Evolutionary conservation across 2,888 invertebrate genomes (phyloP).

Genomic region (Ischnus inquisitorius): DNA sequence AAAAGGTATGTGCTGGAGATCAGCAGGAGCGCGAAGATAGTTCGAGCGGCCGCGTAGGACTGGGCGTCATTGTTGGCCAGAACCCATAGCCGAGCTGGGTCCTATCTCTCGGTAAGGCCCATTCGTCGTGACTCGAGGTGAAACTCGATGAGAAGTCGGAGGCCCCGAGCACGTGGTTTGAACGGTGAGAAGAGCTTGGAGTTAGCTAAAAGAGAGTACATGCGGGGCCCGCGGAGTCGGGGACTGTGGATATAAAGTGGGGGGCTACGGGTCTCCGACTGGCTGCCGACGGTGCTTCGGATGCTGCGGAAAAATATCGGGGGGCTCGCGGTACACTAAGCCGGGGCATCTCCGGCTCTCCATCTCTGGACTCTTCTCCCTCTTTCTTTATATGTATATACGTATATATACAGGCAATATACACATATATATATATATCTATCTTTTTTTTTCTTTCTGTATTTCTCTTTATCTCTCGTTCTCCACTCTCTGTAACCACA

Average conservation of each 20-base stretch:
- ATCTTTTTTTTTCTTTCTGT: constrained; percentile 31
- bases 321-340: constrained; percentile 74
- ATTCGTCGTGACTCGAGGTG: constrained; percentile 77
- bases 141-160: constrained; percentile 24
- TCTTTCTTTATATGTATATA: constrained; percentile 13
- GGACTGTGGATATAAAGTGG: constrained; percentile 47
- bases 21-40: constrained; percentile 64
- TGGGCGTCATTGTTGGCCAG: constrained; percentile 84
- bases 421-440: constrained; percentile 56
- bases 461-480: constrained; percentile 55
- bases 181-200: constrained; percentile 63
- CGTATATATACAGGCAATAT: neutral
- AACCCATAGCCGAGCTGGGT: constrained; percentile 75
- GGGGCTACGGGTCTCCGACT: constrained; percentile 42
- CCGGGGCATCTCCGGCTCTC: constrained; percentile 74
- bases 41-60: constrained; percentile 80
- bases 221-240: constrained; percentile 58
- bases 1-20: constrained; percentile 4
- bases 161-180: constrained; percentile 66
- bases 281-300: constrained; percentile 72
- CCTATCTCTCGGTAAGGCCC: constrained; percentile 81
- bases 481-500: neutral
- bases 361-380: constrained; percentile 63
- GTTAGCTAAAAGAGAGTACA: constrained; percentile 76
- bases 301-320: constrained; percentile 80